These are phyloP conservation scores for Rhinopomastus cyanomelas DNA, from an alignment of 2,113 vertebrate genomes.

Conservation along the genomic window DNA sequence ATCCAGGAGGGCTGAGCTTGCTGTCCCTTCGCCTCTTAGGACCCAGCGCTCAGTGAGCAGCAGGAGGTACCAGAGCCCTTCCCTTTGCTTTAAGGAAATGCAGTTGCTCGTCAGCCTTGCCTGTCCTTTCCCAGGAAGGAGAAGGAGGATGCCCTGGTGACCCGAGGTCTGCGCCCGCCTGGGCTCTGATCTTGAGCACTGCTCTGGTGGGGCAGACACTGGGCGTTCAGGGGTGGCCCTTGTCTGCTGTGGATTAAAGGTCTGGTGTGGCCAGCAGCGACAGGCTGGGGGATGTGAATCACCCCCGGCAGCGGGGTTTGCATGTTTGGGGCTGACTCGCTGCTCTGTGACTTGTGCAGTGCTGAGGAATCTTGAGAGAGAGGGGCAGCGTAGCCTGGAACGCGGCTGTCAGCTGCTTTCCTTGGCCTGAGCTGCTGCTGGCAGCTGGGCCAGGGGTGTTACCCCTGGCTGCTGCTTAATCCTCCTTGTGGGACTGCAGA, in stretches of 20 bases:
- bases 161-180: not conserved
- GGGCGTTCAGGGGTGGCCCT: no score
- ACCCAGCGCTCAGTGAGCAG: not conserved
- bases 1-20: not conserved
- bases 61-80: not conserved
- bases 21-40: not conserved
- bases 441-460: not conserved
- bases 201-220: no score
- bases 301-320: not conserved
- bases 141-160: not conserved
- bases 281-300: not conserved
- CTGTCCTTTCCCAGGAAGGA: not conserved
- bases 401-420: not conserved
- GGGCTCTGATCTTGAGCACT: rapidly evolving
- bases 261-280: not conserved
- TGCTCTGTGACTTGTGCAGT: not conserved
- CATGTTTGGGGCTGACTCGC: not conserved
- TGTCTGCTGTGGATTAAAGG: not conserved
- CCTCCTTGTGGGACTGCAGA: not conserved
- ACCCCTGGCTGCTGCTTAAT: not conserved
- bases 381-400: not conserved
- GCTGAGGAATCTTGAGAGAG: not conserved
- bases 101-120: not conserved
- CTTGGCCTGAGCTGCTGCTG: not conserved
- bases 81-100: not conserved